Evolutionary conservation across 2,113 vertebrate genomes (phyloP), one percentile per base, ranked within the genome.

Genomic region (Pelmatolapia mariae): DNA sequence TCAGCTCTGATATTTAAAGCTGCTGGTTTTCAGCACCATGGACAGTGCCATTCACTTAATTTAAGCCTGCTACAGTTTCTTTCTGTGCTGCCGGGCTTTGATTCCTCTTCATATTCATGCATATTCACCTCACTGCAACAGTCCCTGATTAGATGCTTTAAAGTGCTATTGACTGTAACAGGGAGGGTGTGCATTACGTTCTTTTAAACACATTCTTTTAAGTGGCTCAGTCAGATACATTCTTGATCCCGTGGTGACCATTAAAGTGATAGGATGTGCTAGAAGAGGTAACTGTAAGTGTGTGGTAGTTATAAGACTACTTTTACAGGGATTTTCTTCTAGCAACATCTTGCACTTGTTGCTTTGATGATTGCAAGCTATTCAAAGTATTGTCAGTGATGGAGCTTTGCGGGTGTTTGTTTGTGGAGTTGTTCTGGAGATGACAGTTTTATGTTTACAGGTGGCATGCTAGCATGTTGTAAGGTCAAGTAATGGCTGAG

Each of bases 401-500:
- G 71, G 73, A 31, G 26, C 73, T 78, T 78, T 29, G 10, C 1
- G 7, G 71, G 9, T 78, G 71, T 8, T 26, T 78, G 10, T 78
- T 78, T 78, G 45, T 78, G 73, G 73, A 78, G 73, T 50, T 50
- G 40, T 78, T 78, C 24, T 78, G 13, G 66, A 19, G 3, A 26
- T 24, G 5, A 33, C 5, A n/a, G 6, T 43, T 47, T 22, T 66
- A 5, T 26, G 57, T 54, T 84, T 68, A 40, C 80, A 90, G 53
- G 26, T 57, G 43, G 93, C 91, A 94, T 91, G 92, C 40, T 5
- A 47, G 93, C 87, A 94, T 92, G 85, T 82, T 36, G 45, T 63
- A 7, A 16, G 26, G 81, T 40, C 52, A 6, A 82, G 38, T 18
- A 87, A 59, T 12, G 73, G 2, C 2, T 54, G 24, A 50, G 26